Conservation (phyloP, 30 jellyfish, hydroid and myxozoan species). For the Hydractinia echinata region DNA sequence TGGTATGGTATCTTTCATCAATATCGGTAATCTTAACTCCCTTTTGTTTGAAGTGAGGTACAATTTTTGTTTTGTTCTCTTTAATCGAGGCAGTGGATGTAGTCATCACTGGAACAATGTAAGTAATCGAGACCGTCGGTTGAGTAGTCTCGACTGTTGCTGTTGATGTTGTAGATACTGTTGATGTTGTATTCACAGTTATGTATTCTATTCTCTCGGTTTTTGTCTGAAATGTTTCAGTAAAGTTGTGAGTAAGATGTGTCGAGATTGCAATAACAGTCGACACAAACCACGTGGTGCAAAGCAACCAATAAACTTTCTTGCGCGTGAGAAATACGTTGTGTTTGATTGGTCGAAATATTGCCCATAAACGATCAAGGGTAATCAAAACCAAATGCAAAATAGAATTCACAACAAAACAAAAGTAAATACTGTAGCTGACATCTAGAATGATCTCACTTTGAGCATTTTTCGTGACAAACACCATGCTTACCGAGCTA, state of each 20-base stretch:
- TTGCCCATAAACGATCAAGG: conserved; percentile 20
- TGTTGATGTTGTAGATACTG: no score
- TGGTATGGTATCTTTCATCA: no score
- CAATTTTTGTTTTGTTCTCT: background rate
- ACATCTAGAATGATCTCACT: background rate
- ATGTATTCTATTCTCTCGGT: no score
- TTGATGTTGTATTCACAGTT: no score
- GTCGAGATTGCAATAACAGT: conserved; percentile 8
- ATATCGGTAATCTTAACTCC: background rate
- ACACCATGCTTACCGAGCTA: background rate
- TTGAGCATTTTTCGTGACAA: background rate
- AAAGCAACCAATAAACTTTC: background rate
- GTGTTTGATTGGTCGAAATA: conserved; percentile 13
- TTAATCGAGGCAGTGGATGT: background rate
- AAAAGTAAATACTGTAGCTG: conserved; percentile 14
- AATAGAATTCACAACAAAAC: conserved; percentile 9
- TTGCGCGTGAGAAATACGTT: background rate
- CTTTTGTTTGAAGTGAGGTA: background rate
- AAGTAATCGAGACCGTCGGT: background rate
- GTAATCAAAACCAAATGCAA: conserved; percentile 22
- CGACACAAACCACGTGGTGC: conserved; percentile 1
- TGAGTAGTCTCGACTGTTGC: background rate
- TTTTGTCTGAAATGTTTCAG: background rate
- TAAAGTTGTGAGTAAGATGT: background rate
- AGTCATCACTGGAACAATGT: no score